phyloP scores from a whole-genome alignment of 1,140 invertebrate species.

The Rhopalosiphum padi region DNA sequence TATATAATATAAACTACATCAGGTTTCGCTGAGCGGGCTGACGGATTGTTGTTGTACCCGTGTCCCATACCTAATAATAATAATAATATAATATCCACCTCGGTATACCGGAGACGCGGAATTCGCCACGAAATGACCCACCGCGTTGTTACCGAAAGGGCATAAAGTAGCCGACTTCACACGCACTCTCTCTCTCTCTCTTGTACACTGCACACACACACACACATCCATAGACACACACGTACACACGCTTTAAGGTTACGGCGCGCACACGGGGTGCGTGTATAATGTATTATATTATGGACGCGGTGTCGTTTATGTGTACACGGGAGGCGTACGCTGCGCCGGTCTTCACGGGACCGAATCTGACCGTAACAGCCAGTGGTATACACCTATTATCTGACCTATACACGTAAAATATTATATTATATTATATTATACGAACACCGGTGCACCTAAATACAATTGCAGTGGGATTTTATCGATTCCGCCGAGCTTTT shows the following conservation, averaged over 20 bases:
- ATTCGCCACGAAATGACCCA: slow-evolving; percentile 1
- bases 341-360: not conserved
- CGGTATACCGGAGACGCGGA: not conserved
- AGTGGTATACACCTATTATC: not conserved
- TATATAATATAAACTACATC: not conserved
- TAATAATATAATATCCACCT: not conserved
- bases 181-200: not conserved
- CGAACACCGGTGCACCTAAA: no score
- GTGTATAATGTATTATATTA: not conserved
- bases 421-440: not conserved
- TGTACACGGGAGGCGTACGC: no score
- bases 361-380: not conserved
- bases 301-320: not conserved
- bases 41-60: not conserved
- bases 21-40: not conserved
- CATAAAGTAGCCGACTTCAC: not conserved
- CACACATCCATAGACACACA: not conserved
- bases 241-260: not conserved
- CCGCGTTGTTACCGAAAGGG: not conserved
- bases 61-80: not conserved
- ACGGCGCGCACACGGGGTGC: not conserved
- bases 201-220: not conserved
- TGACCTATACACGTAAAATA: not conserved
- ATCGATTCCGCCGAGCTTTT: no score
- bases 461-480: no score